phyloP scores from a whole-genome alignment of 2,113 vertebrate species.

The Coturnix japonica region DNA sequence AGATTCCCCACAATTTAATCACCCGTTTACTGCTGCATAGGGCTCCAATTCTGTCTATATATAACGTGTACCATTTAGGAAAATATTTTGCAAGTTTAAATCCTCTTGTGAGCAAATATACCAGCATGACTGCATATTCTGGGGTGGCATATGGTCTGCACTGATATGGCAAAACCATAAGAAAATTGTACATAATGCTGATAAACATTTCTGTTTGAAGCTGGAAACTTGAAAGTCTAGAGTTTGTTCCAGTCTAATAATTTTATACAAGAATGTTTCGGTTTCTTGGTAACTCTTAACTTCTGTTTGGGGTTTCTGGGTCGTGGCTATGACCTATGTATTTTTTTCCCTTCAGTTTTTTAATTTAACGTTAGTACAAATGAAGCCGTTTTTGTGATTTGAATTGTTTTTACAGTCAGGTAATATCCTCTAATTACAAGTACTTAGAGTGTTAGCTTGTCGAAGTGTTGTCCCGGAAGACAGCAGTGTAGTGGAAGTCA shows the following conservation, averaged over 20 bases:
- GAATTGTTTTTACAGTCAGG: not conserved
- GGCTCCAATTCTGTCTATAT: not conserved
- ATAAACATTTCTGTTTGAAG: not conserved
- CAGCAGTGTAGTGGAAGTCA: not conserved
- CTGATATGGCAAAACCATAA: not conserved
- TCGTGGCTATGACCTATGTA: not conserved
- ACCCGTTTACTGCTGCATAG: not conserved
- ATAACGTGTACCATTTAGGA: not conserved
- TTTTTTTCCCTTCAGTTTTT: not conserved
- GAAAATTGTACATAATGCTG: not conserved
- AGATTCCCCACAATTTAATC: not conserved
- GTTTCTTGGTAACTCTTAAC: not conserved
- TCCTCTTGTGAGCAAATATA: not conserved
- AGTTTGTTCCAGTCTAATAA: not conserved
- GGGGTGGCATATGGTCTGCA: not conserved
- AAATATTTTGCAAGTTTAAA: not conserved
- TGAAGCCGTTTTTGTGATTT: not conserved
- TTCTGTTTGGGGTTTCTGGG: not conserved
- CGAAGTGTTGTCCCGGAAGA: not conserved
- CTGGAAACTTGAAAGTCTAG: not conserved
- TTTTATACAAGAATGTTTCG: not conserved
- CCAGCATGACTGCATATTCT: not conserved
- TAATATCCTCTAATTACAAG: not conserved
- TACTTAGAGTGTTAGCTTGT: not conserved
- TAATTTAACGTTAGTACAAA: not conserved